Percentiles rank a stretch among this genome's conserved stretches.
phyloP scores from a whole-genome alignment of 1,140 invertebrate species.

The Cyphomyrmex costatus region DNA sequence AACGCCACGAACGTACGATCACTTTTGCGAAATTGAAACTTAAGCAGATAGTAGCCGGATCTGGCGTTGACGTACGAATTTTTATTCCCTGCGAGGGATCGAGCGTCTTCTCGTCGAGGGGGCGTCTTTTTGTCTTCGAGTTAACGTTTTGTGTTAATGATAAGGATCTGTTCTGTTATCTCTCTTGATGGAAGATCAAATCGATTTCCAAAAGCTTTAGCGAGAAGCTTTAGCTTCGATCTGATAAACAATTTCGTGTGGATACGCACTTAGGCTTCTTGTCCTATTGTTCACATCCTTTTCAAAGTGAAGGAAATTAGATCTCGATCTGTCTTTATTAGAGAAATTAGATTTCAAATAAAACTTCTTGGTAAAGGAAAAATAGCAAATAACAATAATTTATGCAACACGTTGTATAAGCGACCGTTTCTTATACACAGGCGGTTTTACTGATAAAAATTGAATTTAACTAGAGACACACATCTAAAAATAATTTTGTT shows the following conservation, averaged over 20 bases:
- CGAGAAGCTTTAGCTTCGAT: constrained; percentile 24
- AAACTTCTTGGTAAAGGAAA: not conserved
- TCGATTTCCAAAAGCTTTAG: constrained; percentile 70
- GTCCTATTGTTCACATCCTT: not conserved
- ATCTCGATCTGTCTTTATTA: constrained; percentile 12
- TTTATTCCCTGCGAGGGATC: constrained; percentile 47
- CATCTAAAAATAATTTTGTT: too few relatives aligned
- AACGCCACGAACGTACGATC: not conserved
- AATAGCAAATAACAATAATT: constrained; percentile 32
- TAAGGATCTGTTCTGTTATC: constrained; percentile 48
- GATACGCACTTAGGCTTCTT: constrained; percentile 11
- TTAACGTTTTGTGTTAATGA: constrained; percentile 62
- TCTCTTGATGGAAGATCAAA: constrained; percentile 58
- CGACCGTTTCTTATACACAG: not conserved
- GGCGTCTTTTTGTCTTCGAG: not conserved
- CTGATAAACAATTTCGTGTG: constrained; percentile 76
- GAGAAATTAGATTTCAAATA: too few relatives aligned
- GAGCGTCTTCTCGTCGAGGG: too few relatives aligned
- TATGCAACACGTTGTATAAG: not conserved
- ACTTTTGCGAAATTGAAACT: constrained; percentile 69
- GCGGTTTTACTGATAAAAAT: too few relatives aligned
- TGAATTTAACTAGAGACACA: too few relatives aligned
- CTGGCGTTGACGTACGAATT: constrained; percentile 62
- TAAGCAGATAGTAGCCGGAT: not conserved
- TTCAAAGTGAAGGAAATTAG: constrained; percentile 48